These are phyloP conservation scores for Lapara coniferarum DNA, from an alignment of 2,888 invertebrate species.

Conservation along the genomic window DNA sequence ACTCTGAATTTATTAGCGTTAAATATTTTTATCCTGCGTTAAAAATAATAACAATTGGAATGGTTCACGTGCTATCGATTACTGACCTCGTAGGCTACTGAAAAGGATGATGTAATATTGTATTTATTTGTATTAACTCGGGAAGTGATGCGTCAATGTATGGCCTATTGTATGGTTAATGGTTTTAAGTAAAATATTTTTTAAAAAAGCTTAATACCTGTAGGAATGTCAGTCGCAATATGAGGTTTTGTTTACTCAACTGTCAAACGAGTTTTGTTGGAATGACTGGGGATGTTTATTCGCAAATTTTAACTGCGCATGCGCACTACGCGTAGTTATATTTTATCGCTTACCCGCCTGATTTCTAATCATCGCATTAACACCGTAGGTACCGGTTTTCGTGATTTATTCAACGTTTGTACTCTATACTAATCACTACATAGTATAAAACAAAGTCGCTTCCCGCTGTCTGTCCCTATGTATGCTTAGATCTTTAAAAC, in stretches of 20 bases:
- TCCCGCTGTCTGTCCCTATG: too few relatives aligned
- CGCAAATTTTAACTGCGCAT: conserved; percentile 50
- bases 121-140: conserved; percentile 30
- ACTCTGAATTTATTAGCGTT: conserved; percentile 30
- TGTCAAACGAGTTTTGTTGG: not conserved
- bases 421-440: too few relatives aligned
- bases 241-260: not conserved
- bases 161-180: not conserved
- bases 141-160: not conserved
- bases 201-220: too few relatives aligned
- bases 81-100: conserved; percentile 50
- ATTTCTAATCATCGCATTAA: conserved; percentile 53
- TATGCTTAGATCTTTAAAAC: too few relatives aligned
- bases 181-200: too few relatives aligned
- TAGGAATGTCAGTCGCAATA: not conserved
- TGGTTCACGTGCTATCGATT: conserved; percentile 51
- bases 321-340: conserved; percentile 52
- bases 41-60: conserved; percentile 24
- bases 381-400: conserved; percentile 36
- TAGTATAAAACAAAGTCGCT: too few relatives aligned
- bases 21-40: conserved; percentile 20
- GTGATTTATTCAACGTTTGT: conserved; percentile 35
- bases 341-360: conserved; percentile 44
- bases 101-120: conserved; percentile 47
- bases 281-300: conserved; percentile 42